Conservation (phyloP, 2,888 invertebrate species). For the Nezara viridula region DNA sequence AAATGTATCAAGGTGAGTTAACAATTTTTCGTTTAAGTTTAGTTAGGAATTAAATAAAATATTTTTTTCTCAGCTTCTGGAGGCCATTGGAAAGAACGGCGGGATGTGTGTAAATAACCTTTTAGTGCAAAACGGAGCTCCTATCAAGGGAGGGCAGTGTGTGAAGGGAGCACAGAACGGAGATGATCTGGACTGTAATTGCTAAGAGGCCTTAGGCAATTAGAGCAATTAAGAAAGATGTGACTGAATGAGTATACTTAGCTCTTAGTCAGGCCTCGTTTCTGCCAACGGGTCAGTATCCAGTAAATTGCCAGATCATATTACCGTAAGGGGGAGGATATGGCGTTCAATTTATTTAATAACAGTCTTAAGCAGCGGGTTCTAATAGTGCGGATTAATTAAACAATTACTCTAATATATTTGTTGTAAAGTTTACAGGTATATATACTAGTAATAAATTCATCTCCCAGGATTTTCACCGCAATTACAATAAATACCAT, state of each 20-base stretch:
- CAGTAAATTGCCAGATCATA: not conserved
- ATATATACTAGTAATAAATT: too few relatives aligned
- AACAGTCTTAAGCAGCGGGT: not conserved
- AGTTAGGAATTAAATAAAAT: too few relatives aligned
- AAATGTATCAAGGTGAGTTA: too few relatives aligned
- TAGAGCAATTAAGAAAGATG: not conserved
- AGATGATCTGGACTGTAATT: not conserved
- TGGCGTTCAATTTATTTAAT: not conserved
- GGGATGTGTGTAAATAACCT: too few relatives aligned
- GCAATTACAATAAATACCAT: too few relatives aligned
- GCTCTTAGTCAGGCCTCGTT: slow-evolving; percentile 30
- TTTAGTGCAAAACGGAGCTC: not conserved
- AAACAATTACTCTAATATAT: not conserved
- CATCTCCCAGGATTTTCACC: too few relatives aligned
- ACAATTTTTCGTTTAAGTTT: too few relatives aligned
- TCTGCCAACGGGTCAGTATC: not conserved
- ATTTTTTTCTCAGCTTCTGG: too few relatives aligned
- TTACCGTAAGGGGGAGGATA: not conserved
- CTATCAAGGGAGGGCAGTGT: not conserved
- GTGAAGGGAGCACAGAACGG: not conserved
- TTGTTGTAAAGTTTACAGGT: too few relatives aligned
- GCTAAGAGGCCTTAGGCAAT: not conserved
- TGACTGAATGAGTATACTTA: slow-evolving; percentile 39
- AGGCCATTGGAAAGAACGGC: too few relatives aligned
- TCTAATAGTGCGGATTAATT: not conserved